Conservation (phyloP, 2,888 invertebrate species). For the Chymomyza fuscimana region DNA sequence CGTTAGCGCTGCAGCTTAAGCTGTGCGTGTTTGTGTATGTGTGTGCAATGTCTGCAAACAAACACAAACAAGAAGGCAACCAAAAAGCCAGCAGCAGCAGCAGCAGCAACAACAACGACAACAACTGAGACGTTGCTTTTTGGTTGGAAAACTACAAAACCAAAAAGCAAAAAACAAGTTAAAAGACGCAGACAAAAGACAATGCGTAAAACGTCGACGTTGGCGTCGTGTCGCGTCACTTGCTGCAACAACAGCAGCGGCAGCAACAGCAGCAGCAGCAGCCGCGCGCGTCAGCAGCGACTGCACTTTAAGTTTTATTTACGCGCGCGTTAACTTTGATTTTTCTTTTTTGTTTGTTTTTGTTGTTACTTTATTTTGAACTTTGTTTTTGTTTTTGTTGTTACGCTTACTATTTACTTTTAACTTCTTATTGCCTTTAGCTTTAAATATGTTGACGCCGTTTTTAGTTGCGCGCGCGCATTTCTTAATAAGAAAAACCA, state of each 20-base stretch:
- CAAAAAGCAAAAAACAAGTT: not conserved
- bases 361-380: not conserved
- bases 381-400: not conserved
- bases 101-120: not conserved
- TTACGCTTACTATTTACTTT: not conserved
- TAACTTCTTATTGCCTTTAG: slow-evolving; percentile 8
- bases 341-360: not conserved
- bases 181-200: not conserved
- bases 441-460: slow-evolving; percentile 39
- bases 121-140: not conserved
- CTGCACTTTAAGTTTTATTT: not conserved
- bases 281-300: not conserved
- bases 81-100: not conserved
- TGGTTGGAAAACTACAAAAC: not conserved
- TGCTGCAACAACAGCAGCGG: not conserved
- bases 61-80: not conserved
- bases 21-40: too few species aligned
- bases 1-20: too few species aligned
- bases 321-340: not conserved
- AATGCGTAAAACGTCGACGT: not conserved
- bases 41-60: not conserved
- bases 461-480: slow-evolving; percentile 65
- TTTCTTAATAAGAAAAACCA: slow-evolving; percentile 36
- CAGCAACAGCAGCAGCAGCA: not conserved
- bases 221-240: not conserved